phyloP scores from a whole-genome alignment of 2,113 vertebrate species.

The Nibea albiflora region DNA sequence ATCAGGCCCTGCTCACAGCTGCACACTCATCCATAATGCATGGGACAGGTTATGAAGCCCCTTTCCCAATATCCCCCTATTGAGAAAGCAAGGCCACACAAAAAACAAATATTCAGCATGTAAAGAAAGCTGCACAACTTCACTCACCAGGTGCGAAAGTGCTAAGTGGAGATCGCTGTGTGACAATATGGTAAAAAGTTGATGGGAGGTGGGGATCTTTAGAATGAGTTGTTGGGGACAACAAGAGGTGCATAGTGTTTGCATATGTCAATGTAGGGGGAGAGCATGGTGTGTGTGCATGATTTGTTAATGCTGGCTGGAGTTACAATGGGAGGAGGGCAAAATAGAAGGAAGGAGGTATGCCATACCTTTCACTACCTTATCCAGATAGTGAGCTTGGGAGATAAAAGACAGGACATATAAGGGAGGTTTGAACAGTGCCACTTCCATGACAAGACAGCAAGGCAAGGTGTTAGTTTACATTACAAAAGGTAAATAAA shows the following conservation, averaged over 20 bases:
- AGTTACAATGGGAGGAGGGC: conserved; percentile 64
- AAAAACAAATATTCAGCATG: conserved; percentile 43
- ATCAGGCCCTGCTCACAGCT: conserved; percentile 71
- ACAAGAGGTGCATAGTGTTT: conserved; percentile 47
- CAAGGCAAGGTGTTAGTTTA: conserved; percentile 79
- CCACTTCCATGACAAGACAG: conserved; percentile 82
- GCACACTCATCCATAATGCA: conserved; percentile 80
- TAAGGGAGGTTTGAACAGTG: conserved; percentile 92
- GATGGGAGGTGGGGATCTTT: conserved; percentile 59
- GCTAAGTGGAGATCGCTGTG: conserved; percentile 75
- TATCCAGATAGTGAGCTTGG: conserved; percentile 99
- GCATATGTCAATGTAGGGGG: conserved; percentile 60
- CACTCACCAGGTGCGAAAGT: conserved; percentile 75
- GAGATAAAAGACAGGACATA: conserved; percentile 99
- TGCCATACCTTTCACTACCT: conserved; percentile 99
- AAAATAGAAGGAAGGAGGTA: conserved; percentile 88
- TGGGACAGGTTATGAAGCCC: conserved; percentile 70
- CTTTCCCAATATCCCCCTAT: conserved; percentile 43
- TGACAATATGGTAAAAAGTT: conserved; percentile 70
- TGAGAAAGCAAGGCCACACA: conserved; percentile 55
- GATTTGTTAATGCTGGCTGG: conserved; percentile 68
- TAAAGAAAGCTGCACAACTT: conserved; percentile 55
- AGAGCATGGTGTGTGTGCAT: conserved; percentile 62
- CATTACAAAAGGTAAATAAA: conserved; percentile 67
- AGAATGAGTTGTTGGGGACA: conserved; percentile 49